Evolutionary conservation across 2,797 vertebrate genomes (phyloP).

Genomic region (Chrysolophus pictus): DNA sequence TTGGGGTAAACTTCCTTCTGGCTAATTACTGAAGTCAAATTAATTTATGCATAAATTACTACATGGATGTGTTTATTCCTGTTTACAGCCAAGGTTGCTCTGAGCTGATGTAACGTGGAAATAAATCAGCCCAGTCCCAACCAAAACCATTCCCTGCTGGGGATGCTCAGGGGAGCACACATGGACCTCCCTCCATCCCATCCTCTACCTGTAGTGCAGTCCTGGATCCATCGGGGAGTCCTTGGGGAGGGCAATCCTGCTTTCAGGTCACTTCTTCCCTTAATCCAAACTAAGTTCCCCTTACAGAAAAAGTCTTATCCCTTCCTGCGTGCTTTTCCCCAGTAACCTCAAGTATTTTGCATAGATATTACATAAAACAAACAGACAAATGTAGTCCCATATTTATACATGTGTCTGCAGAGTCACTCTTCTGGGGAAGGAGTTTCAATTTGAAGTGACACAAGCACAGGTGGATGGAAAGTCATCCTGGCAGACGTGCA

Average conservation of each 20-base stretch:
- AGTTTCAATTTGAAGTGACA: background rate
- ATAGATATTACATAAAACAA: background rate
- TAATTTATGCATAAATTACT: background rate
- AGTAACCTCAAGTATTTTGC: background rate
- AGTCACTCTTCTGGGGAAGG: background rate
- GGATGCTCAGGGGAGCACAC: background rate
- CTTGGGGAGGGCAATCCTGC: background rate
- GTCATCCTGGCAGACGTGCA: background rate
- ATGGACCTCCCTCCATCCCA: background rate
- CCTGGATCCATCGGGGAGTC: background rate
- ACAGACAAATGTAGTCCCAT: rapidly evolving
- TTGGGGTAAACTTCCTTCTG: background rate
- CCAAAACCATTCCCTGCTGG: background rate
- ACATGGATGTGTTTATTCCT: background rate
- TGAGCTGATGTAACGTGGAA: background rate
- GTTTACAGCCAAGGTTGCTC: background rate
- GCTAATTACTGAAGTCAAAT: background rate
- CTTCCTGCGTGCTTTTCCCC: background rate
- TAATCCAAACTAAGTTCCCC: background rate
- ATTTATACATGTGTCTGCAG: rapidly evolving
- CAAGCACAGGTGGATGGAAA: background rate
- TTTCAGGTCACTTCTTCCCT: background rate
- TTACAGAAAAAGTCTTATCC: background rate
- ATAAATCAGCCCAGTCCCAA: background rate
- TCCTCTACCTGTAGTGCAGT: rapidly evolving